phyloP scores from a whole-genome alignment of 2,888 invertebrate species.

The Dione juno region DNA sequence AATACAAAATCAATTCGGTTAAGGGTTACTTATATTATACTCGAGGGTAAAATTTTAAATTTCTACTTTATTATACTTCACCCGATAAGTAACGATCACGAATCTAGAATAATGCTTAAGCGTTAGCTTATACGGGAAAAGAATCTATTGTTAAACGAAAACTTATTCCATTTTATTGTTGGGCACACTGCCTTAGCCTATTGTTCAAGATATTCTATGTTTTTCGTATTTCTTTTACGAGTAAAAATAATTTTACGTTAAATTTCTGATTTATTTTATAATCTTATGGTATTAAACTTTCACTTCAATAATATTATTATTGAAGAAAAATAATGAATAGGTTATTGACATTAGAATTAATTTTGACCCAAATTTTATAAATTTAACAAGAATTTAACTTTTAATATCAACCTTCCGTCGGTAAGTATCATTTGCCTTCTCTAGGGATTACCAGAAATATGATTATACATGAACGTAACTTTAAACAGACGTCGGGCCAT shows the following conservation, averaged over 20 bases:
- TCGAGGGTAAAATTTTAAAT: conserved; percentile 22
- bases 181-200: conserved; percentile 34
- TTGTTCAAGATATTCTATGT: conserved; percentile 31
- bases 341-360: no score
- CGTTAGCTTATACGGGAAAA: conserved; percentile 29
- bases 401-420: background rate
- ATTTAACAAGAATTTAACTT: background rate
- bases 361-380: background rate
- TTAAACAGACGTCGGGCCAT: background rate
- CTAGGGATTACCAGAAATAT: conserved; percentile 8
- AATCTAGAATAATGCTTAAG: conserved; percentile 29
- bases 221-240: conserved; percentile 30
- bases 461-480: conserved; percentile 6
- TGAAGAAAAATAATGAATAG: background rate
- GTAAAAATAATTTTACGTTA: conserved; percentile 7
- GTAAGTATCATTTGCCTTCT: background rate
- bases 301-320: background rate
- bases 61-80: conserved; percentile 16
- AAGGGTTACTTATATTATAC: background rate
- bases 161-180: conserved; percentile 39
- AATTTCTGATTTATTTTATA: background rate
- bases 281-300: background rate
- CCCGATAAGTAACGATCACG: conserved; percentile 38
- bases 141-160: conserved; percentile 41
- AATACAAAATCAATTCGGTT: background rate